A percentile compares a stretch with the other conserved stretches of the same genome.
Conservation (phyloP, 2,888 invertebrate genomes). For the Caenorhabditis zanzibari region DNA sequence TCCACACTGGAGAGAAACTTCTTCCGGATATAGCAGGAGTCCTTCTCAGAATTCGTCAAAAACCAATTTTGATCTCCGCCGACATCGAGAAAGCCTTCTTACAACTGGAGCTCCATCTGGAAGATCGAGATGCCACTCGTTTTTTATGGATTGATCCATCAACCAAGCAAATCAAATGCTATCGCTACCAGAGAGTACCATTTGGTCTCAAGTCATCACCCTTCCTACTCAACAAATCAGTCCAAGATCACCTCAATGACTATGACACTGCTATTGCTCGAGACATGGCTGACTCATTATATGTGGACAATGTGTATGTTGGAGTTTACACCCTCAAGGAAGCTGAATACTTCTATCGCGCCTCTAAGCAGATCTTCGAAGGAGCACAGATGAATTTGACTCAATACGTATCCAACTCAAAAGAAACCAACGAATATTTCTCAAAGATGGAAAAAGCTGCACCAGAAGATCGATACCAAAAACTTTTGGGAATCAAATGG, state of each 20-base stretch:
- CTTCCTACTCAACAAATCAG: constrained; percentile 58
- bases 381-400: constrained; percentile 25
- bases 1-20: constrained; percentile 59
- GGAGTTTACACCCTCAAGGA: constrained; percentile 1
- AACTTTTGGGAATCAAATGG: constrained; percentile 39
- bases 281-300: neutral
- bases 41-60: constrained; percentile 59
- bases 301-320: constrained; percentile 27
- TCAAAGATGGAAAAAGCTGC: neutral
- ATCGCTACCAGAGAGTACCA: constrained; percentile 65
- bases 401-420: constrained; percentile 23
- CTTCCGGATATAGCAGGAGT: constrained; percentile 57
- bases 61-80: constrained; percentile 35
- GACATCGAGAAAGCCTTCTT: constrained; percentile 75
- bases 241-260: constrained; percentile 27
- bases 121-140: constrained; percentile 66
- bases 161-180: neutral
- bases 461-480: constrained; percentile 2
- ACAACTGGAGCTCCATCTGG: constrained; percentile 51
- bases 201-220: constrained; percentile 68
- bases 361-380: constrained; percentile 8
- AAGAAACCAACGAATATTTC: constrained; percentile 9
- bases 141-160: constrained; percentile 58
- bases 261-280: neutral
- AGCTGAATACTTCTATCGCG: constrained; percentile 6